Conservation (phyloP, 2,888 invertebrate genomes). For the Melanostoma scalare region DNA sequence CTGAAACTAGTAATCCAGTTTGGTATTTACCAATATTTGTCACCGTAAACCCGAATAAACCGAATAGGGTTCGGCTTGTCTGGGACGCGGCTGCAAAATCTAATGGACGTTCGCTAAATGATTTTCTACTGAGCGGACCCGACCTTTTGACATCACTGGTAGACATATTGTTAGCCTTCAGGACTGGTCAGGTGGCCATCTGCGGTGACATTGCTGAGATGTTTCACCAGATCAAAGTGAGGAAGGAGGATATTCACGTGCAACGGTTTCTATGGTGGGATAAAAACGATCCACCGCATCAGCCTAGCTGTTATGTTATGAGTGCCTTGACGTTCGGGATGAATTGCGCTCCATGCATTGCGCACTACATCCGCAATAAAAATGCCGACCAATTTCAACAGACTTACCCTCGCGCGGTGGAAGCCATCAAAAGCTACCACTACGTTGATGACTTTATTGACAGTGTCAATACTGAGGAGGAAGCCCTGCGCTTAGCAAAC, state of each 20-base stretch:
- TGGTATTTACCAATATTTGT: conserved; percentile 33
- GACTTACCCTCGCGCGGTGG: conserved; percentile 58
- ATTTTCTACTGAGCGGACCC: too few relatives aligned
- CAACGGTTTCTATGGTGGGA: conserved; percentile 60
- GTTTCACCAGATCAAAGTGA: too few relatives aligned
- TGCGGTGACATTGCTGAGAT: too few relatives aligned
- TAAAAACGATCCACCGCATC: conserved; percentile 8
- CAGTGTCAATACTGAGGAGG: conserved; percentile 64
- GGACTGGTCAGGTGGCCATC: too few relatives aligned
- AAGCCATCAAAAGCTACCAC: conserved; percentile 68
- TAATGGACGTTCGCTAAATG: too few relatives aligned
- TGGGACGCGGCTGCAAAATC: too few relatives aligned
- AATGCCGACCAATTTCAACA: conserved; percentile 36
- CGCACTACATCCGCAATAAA: conserved; percentile 43
- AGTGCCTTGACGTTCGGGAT: conserved; percentile 56
- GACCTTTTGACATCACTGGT: too few relatives aligned
- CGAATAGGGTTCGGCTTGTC: conserved; percentile 26
- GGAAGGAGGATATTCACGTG: too few relatives aligned
- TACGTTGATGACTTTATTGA: conserved; percentile 75
- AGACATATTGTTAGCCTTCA: too few relatives aligned
- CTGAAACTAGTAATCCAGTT: not conserved
- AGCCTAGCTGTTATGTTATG: conserved; percentile 56
- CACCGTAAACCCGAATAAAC: conserved; percentile 34
- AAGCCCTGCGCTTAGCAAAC: conserved; percentile 41
- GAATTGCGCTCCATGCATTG: conserved; percentile 60